These are phyloP conservation scores for Rhamnusium bicolor DNA, from an alignment of 2,888 invertebrate genomes.

Conservation along the genomic window DNA sequence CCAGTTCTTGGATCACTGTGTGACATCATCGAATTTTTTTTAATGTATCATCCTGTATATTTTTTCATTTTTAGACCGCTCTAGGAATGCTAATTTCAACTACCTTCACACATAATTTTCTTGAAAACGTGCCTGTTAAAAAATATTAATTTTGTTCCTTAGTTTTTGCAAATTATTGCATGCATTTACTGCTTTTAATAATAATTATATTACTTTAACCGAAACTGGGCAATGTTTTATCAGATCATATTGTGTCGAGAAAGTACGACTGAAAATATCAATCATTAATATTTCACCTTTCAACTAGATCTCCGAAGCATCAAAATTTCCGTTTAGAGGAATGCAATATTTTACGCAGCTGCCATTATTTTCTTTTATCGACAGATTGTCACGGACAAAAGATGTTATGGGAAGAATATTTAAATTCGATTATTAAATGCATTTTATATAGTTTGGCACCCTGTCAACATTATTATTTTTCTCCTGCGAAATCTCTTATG, in stretches of 20 bases:
- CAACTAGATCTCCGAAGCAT: not conserved
- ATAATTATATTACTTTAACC: no score
- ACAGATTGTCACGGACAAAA: conserved; percentile 22
- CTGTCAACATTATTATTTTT: conserved; percentile 32
- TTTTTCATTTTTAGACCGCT: no score
- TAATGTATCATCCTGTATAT: no score
- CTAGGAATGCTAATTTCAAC: no score
- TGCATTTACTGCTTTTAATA: no score
- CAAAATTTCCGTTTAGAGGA: not conserved
- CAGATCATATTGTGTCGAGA: not conserved
- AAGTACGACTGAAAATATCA: not conserved
- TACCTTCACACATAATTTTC: no score
- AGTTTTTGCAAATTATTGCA: no score
- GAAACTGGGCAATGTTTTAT: no score
- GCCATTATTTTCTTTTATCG: conserved; percentile 22
- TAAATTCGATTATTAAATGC: conserved; percentile 33
- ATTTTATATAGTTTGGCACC: conserved; percentile 27
- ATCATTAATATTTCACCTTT: not conserved
- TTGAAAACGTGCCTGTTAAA: no score
- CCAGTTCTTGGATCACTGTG: no score
- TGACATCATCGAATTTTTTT: no score
- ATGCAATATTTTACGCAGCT: conserved; percentile 15
- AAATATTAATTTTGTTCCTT: no score
- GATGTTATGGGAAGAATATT: conserved; percentile 26
- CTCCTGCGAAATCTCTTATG: not conserved